Base-by-base conservation (phyloP, 2,888 invertebrate genomes). In the Drosophila kuntzei region DNA sequence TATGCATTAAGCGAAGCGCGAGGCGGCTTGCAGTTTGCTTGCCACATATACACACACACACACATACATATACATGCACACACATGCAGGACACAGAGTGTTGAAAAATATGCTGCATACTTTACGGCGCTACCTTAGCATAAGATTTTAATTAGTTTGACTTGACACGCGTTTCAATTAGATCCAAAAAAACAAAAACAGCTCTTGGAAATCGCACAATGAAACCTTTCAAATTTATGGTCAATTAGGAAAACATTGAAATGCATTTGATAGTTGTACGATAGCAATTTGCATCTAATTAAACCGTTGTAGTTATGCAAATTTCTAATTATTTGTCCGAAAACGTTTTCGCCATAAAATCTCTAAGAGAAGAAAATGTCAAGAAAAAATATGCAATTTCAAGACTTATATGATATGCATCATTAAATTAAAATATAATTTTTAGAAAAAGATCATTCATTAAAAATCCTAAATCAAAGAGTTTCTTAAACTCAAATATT, bases 91-190 rank as follows among this genome's bases (percentile, higher is more conserved):
- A 70, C 76, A 71, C 61, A 37, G 66, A 9, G 50, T 46, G 51
- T 7, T 63, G 44, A 74, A 76, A 75, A 85, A 76, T 68, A 37
- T 39, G 65, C 58, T 46, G 76, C 87, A 74, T 75, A 79, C 74
- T 67, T 87, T 87, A 58, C 55, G 51, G 68, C 69, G 74, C 71
- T 66, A 76, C 71, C 59, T 76, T 65, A 71, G 88, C 86, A 86
- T 86, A 65, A 73, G 71, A 84, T 84, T 84, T 84, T 84, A 84
- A 84, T 84, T 84, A 84, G 84, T 87, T 84, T 80, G 74, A 53
- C 77, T 72, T 72, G 76, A 68, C 68, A 71, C 63, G 62, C 29
- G 54, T 55, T 68, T 72, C 75, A 73, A 65, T 70, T 82, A 69
- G 44, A 27, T 32, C 32, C 51, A 0, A 32, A 54, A 66, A 25